These are phyloP conservation scores for Clarias laeviceps DNA, from an alignment of 2,797 vertebrate genomes.

Conservation along the genomic window DNA sequence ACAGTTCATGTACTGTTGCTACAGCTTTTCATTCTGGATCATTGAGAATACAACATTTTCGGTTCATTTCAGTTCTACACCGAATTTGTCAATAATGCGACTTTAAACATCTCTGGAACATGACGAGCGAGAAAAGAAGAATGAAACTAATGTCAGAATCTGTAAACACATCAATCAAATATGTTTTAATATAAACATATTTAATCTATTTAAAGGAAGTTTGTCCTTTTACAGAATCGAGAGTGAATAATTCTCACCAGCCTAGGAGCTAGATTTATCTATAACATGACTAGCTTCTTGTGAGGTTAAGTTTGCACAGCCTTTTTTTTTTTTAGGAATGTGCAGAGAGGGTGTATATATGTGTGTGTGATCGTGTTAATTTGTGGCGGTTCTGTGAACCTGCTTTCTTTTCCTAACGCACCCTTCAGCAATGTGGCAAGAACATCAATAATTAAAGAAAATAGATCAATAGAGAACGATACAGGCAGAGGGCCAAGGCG, in stretches of 20 bases:
- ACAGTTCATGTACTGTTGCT: neutral
- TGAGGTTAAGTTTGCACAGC: neutral
- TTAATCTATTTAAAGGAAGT: neutral
- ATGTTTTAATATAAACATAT: neutral
- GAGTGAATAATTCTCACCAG: neutral
- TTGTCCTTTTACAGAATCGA: neutral
- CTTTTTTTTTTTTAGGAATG: too few species aligned
- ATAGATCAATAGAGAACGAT: slow-evolving; percentile 36
- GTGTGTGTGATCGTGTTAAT: slow-evolving; percentile 2
- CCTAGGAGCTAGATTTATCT: neutral
- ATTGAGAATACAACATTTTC: neutral
- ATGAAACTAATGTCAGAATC: neutral
- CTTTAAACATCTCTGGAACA: neutral
- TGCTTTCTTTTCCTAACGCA: slow-evolving; percentile 29
- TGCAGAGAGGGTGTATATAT: neutral
- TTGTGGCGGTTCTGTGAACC: slow-evolving; percentile 10
- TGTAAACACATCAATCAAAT: neutral
- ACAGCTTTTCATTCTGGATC: neutral
- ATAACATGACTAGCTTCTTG: neutral
- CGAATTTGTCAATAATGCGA: neutral
- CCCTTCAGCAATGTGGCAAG: slow-evolving; percentile 41
- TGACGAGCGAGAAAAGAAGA: neutral
- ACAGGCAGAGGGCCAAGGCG: slow-evolving; percentile 15
- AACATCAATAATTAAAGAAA: slow-evolving; percentile 50
- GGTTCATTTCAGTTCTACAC: neutral